Evolutionary conservation across 1,140 invertebrate species (phyloP).

Genomic region (Octopus bimaculoides): DNA sequence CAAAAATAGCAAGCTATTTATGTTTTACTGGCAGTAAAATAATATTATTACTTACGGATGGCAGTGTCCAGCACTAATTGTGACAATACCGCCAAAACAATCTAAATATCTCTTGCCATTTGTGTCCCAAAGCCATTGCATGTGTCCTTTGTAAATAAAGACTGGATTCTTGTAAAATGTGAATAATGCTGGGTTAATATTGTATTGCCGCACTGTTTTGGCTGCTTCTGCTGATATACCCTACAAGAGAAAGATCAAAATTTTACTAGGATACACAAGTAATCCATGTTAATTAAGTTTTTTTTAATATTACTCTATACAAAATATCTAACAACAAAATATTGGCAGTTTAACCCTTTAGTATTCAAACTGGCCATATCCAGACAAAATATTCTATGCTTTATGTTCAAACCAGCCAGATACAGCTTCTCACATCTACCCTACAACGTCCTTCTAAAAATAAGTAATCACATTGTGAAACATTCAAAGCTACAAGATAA

Average conservation of each 20-base stretch:
- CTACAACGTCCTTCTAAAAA: too few relatives aligned
- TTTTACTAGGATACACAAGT: too few relatives aligned
- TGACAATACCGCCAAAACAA: constrained; percentile 94
- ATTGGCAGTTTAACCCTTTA: not conserved
- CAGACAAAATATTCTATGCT: too few relatives aligned
- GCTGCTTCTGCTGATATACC: constrained; percentile 46
- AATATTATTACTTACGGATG: constrained; percentile 78
- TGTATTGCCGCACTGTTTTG: constrained; percentile 47
- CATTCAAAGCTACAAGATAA: too few relatives aligned
- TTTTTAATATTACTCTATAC: not conserved
- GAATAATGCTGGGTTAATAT: constrained; percentile 71
- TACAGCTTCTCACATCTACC: too few relatives aligned
- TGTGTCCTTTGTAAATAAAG: constrained; percentile 75
- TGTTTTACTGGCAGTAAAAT: too few relatives aligned
- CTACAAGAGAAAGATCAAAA: constrained; percentile 31
- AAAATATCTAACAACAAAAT: not conserved
- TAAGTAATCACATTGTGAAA: too few relatives aligned
- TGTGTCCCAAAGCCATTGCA: constrained; percentile 86
- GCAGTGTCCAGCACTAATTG: constrained; percentile 95
- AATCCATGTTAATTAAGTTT: not conserved
- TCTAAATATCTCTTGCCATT: constrained; percentile 85
- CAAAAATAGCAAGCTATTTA: too few relatives aligned
- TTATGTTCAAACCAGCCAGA: too few relatives aligned
- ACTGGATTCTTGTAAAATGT: constrained; percentile 82
- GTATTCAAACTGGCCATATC: too few relatives aligned